phyloP scores from a whole-genome alignment of 1,140 invertebrate species.

The Drosophila bifasciata region DNA sequence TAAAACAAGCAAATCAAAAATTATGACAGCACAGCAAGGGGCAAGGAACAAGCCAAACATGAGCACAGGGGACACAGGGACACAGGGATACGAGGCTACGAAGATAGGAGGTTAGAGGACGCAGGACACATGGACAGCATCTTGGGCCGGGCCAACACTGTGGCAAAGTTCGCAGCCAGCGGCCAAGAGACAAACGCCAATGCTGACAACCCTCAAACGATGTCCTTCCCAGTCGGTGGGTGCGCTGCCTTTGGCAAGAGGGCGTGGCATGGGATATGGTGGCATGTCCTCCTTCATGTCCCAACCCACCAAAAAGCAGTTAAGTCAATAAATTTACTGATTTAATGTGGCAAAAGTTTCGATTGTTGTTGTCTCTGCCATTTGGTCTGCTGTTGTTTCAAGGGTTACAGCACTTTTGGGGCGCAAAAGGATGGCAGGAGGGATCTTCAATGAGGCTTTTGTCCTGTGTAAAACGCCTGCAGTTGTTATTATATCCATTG shows the following conservation, averaged over 20 bases:
- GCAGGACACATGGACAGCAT: constrained; percentile 25
- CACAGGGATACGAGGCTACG: background rate
- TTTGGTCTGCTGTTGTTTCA: constrained; percentile 41
- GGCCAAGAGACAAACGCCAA: constrained; percentile 59
- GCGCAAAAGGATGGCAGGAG: constrained; percentile 12
- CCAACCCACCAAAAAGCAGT: constrained; percentile 63
- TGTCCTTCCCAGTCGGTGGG: background rate
- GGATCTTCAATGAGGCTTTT: constrained; percentile 24
- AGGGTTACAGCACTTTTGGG: constrained; percentile 52
- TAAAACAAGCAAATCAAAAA: constrained; percentile 83
- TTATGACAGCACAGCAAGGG: constrained; percentile 80
- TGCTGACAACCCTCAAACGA: constrained; percentile 45
- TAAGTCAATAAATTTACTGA: constrained; percentile 82
- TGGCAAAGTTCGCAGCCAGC: constrained; percentile 60
- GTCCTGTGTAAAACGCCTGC: constrained; percentile 35
- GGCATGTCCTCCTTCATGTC: constrained; percentile 53
- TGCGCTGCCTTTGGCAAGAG: background rate
- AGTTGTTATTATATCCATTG: constrained; percentile 48
- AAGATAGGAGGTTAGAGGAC: background rate
- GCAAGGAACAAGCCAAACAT: constrained; percentile 42
- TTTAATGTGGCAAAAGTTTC: constrained; percentile 82
- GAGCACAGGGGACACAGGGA: constrained; percentile 21
- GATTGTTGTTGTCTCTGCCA: constrained; percentile 64
- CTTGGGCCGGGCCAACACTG: constrained; percentile 44
- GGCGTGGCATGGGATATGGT: constrained; percentile 38